Conservation (phyloP, 1,140 invertebrate species). For the Achatina immaculata region DNA sequence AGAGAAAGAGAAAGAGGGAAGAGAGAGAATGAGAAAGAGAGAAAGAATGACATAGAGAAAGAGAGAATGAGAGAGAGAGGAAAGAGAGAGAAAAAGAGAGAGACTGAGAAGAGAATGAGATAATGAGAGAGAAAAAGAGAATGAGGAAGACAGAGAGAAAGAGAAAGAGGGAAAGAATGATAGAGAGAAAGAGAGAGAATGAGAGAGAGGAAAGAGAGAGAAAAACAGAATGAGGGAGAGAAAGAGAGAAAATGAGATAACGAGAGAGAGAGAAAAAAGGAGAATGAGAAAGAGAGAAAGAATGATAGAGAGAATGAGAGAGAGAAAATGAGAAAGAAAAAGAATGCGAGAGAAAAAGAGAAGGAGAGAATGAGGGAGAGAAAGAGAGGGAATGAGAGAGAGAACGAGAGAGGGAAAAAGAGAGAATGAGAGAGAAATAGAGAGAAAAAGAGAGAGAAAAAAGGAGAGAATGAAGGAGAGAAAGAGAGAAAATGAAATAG, state of each 20-base stretch:
- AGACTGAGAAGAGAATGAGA: not conserved
- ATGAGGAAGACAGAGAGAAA: too few species aligned
- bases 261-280: slow-evolving; percentile 1
- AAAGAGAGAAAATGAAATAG: too few species aligned
- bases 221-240: slow-evolving; percentile 18
- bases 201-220: not conserved
- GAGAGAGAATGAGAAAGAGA: slow-evolving; percentile 26
- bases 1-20: slow-evolving; percentile 16
- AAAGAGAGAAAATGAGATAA: slow-evolving; percentile 18
- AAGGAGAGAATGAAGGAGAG: too few species aligned
- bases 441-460: slow-evolving; percentile 3
- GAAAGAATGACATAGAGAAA: not conserved
- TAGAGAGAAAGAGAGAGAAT: not conserved
- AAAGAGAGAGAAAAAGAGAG: slow-evolving; percentile 19
- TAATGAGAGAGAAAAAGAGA: not conserved
- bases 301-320: not conserved
- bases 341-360: slow-evolving; percentile 16
- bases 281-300: not conserved
- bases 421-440: too few species aligned
- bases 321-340: slow-evolving; percentile 7
- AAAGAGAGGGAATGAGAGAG: not conserved
- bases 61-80: slow-evolving; percentile 13
- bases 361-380: not conserved
- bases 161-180: too few species aligned
- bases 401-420: too few species aligned